These are phyloP conservation scores for Heliangelus exortis DNA, from an alignment of 2,797 vertebrate genomes.

Conservation along the genomic window DNA sequence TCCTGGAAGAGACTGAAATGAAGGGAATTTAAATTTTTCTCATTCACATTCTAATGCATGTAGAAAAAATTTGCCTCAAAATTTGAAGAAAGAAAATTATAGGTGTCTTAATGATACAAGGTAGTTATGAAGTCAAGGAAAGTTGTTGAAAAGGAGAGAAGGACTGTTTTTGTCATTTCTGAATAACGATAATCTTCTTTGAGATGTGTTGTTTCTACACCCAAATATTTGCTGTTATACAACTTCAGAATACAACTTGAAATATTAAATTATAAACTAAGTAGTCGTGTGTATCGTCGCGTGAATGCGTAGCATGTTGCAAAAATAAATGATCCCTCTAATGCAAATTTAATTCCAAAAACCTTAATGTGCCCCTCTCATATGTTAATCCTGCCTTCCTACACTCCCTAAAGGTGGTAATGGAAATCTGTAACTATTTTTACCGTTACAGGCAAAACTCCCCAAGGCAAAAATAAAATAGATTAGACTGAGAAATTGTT, in stretches of 20 bases:
- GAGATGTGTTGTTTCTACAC: not conserved
- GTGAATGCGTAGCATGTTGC: rapidly evolving
- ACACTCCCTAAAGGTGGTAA: not conserved
- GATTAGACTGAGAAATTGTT: not conserved
- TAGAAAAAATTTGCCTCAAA: not conserved
- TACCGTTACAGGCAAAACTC: not conserved
- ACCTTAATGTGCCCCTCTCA: not conserved
- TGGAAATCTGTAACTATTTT: not conserved
- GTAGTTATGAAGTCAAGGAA: not conserved
- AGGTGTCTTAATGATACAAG: not conserved
- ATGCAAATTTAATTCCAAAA: not conserved
- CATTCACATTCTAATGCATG: not conserved
- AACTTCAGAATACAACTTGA: not conserved
- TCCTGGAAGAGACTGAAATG: not conserved
- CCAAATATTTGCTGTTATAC: not conserved
- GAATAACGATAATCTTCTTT: not conserved
- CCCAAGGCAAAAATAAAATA: not conserved
- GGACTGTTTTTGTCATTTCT: not conserved
- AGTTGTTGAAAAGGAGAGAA: not conserved
- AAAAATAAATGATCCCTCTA: not conserved
- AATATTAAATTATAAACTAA: not conserved
- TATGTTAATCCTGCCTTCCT: not conserved
- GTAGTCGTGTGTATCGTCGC: too few relatives aligned
- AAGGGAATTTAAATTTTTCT: not conserved
- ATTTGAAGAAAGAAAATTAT: not conserved